Percentiles rank a stretch among this genome's conserved stretches.
Evolutionary conservation across 2,797 vertebrate species (phyloP).

Genomic region (Pygocentrus nattereri): DNA sequence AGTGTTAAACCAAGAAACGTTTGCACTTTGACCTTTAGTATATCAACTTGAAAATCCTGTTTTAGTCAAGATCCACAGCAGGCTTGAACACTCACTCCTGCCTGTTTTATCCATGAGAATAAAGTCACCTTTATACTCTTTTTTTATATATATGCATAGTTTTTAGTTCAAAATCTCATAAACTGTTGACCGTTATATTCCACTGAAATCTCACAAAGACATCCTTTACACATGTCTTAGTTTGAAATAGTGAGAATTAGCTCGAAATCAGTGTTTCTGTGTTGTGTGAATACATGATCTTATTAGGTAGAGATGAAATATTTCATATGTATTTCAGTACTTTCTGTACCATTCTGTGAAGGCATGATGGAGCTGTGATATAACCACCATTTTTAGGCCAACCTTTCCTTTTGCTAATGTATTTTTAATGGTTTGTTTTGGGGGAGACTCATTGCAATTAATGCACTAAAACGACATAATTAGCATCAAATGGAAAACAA

Average conservation of each 20-base stretch:
- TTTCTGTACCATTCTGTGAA: background rate
- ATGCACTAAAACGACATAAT: constrained; percentile 27
- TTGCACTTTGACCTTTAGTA: constrained; percentile 33
- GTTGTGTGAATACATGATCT: background rate
- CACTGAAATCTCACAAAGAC: background rate
- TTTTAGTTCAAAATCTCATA: too few relatives aligned
- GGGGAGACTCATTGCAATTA: constrained; percentile 26
- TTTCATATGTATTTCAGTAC: background rate
- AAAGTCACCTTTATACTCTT: constrained; percentile 8
- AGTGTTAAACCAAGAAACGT: constrained; percentile 36
- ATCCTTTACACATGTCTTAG: background rate
- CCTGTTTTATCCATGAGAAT: background rate
- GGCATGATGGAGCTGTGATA: background rate
- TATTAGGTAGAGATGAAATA: background rate
- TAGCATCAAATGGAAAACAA: constrained; percentile 31
- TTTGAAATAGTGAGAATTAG: background rate
- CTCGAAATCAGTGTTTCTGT: background rate
- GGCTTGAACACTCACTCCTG: background rate
- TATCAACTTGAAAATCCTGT: constrained; percentile 16
- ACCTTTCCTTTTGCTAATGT: constrained; percentile 36
- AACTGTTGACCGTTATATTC: background rate
- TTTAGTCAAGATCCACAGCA: constrained; percentile 4
- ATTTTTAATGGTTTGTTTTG: constrained; percentile 44
- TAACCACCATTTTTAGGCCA: constrained; percentile 15
- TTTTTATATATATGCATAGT: background rate